Conservation (phyloP, 1,140 invertebrate genomes). For the Drosophila nannoptera region DNA sequence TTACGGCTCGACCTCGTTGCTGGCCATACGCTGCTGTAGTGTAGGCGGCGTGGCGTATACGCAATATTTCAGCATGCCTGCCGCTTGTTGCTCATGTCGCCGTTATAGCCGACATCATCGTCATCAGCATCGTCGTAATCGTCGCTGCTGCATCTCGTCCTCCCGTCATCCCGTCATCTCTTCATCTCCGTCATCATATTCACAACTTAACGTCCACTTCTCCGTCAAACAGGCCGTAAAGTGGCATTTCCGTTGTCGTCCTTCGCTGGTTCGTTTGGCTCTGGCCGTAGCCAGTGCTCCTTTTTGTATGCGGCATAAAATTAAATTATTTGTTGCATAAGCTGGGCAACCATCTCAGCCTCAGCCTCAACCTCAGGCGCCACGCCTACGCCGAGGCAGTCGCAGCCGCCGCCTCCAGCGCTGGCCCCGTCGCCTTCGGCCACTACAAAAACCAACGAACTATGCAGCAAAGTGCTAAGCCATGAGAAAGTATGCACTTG, state of each 20-base stretch:
- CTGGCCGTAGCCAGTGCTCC: slow-evolving; percentile 37
- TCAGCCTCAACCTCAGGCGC: background rate
- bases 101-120: slow-evolving; percentile 4
- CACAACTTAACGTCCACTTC: slow-evolving; percentile 76
- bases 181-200: slow-evolving; percentile 69
- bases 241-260: slow-evolving; percentile 72
- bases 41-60: slow-evolving; percentile 52
- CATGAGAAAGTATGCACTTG: slow-evolving; percentile 76
- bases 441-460: slow-evolving; percentile 64
- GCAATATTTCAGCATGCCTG: slow-evolving; percentile 56
- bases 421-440: background rate
- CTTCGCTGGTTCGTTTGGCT: slow-evolving; percentile 33
- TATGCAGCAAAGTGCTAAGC: slow-evolving; percentile 72
- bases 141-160: slow-evolving; percentile 24
- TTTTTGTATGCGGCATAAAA: slow-evolving; percentile 75
- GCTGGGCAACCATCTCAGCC: slow-evolving; percentile 30
- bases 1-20: slow-evolving; percentile 67
- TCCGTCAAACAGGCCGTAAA: slow-evolving; percentile 75
- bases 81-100: slow-evolving; percentile 26
- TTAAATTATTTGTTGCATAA: slow-evolving; percentile 78
- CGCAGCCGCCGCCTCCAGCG: too few relatives aligned
- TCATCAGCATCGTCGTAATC: slow-evolving; percentile 38
- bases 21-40: slow-evolving; percentile 39
- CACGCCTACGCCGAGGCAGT: too few relatives aligned
- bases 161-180: slow-evolving; percentile 15